Conservation (phyloP, 2,797 vertebrate genomes). For the Melanotaenia maccullochi region DNA sequence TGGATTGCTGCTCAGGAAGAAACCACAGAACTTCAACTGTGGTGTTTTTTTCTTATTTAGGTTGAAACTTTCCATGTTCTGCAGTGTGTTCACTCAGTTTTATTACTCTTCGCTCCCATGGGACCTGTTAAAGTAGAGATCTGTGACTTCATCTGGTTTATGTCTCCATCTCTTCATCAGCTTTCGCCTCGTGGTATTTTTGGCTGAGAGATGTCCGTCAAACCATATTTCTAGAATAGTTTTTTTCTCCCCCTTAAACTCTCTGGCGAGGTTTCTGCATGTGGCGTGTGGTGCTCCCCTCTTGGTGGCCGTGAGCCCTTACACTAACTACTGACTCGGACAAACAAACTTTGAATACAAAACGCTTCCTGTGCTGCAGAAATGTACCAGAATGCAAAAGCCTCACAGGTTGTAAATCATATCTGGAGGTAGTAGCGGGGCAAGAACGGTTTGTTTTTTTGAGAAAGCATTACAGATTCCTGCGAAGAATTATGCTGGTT, state of each 20-base stretch:
- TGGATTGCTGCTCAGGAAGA: slow-evolving; percentile 24
- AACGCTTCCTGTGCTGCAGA: slow-evolving; percentile 32
- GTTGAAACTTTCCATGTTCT: slow-evolving; percentile 71
- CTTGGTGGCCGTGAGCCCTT: slow-evolving; percentile 15
- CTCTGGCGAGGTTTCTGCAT: slow-evolving; percentile 35
- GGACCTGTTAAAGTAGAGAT: slow-evolving; percentile 61
- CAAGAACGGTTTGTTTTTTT: slow-evolving; percentile 12
- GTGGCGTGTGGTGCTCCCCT: slow-evolving; percentile 38
- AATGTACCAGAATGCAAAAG: slow-evolving; percentile 28
- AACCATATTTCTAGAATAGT: slow-evolving; percentile 23
- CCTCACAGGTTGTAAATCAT: slow-evolving; percentile 56
- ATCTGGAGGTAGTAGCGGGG: slow-evolving; percentile 1
- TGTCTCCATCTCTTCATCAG: slow-evolving; percentile 59
- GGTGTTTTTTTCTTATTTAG: slow-evolving; percentile 44
- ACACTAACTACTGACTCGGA: slow-evolving; percentile 25
- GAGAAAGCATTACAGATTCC: slow-evolving; percentile 17
- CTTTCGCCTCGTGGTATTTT: slow-evolving; percentile 25
- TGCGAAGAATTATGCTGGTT: slow-evolving; percentile 28
- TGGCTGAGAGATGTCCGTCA: slow-evolving; percentile 35
- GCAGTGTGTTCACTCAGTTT: slow-evolving; percentile 63
- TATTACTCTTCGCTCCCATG: slow-evolving; percentile 45
- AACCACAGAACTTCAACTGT: slow-evolving; percentile 66
- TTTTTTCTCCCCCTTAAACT: background rate
- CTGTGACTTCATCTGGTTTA: slow-evolving; percentile 66
- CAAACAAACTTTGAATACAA: slow-evolving; percentile 51